Percentiles rank a stretch among this genome's conserved stretches.
phyloP scores from a whole-genome alignment of 2,113 vertebrate species.

The Toxostoma redivivum region DNA sequence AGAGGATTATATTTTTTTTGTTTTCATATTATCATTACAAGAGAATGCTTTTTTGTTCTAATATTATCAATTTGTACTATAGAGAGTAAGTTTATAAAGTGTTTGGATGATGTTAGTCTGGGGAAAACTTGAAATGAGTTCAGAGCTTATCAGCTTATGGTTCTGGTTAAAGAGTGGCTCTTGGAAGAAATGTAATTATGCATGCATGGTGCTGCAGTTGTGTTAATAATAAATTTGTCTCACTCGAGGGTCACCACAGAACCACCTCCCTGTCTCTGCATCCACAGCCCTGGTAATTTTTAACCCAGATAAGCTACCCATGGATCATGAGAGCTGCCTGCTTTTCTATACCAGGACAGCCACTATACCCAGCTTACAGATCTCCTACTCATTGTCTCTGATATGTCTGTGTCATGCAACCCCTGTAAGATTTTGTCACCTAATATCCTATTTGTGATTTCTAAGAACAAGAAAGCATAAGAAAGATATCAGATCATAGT shows the following conservation, averaged over 20 bases:
- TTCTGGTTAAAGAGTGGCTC: not conserved
- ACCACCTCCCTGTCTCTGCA: not conserved
- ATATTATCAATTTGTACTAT: not conserved
- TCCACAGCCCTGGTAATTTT: not conserved
- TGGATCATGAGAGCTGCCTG: not conserved
- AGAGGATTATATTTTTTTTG: not conserved
- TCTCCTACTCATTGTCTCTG: not conserved
- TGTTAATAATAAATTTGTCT: not conserved
- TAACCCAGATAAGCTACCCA: not conserved
- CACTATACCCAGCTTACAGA: not conserved
- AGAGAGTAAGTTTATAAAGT: not conserved
- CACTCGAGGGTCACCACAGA: not conserved
- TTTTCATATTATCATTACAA: not conserved
- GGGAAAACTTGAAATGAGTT: conserved; percentile 1
- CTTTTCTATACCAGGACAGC: not conserved
- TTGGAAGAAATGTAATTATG: not conserved
- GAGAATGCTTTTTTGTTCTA: not conserved
- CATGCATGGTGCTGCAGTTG: not conserved
- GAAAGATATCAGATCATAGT: not conserved
- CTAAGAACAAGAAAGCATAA: not conserved
- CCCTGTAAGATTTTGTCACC: not conserved
- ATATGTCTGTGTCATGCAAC: not conserved
- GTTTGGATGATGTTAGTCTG: not conserved
- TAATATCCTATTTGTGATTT: not conserved
- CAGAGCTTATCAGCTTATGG: not conserved